Evolutionary conservation across 2,113 vertebrate species (phyloP).

Genomic region (Neogale vison): DNA sequence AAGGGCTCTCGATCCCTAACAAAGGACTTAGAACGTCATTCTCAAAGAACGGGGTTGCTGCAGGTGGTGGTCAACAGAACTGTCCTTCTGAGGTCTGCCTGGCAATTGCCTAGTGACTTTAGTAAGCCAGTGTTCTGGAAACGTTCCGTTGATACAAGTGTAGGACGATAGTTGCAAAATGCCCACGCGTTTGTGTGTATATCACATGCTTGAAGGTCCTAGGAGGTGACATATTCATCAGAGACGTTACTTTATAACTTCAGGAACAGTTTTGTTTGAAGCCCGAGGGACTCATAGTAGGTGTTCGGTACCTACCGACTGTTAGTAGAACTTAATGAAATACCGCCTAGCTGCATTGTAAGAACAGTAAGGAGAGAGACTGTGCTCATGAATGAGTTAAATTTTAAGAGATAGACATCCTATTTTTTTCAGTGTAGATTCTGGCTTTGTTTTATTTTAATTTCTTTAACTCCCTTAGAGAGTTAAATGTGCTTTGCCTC

Average conservation of each 20-base stretch:
- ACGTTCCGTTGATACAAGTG: background rate
- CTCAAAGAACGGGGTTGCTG: background rate
- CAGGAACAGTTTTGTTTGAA: background rate
- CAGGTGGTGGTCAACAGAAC: background rate
- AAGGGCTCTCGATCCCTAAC: background rate
- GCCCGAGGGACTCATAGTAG: background rate
- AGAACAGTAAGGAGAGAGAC: background rate
- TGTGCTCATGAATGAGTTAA: background rate
- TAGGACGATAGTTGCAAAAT: background rate
- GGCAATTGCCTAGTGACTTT: background rate
- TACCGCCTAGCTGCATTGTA: background rate
- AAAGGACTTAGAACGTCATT: background rate
- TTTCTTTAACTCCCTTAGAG: background rate
- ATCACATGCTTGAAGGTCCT: background rate
- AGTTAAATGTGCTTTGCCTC: background rate
- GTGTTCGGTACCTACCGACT: background rate
- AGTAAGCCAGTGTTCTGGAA: background rate
- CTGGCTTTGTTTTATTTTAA: background rate
- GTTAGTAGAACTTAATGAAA: too few relatives aligned
- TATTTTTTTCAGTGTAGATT: background rate
- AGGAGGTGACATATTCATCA: background rate
- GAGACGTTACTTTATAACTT: background rate
- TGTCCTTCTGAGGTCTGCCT: background rate
- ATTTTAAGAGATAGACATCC: background rate
- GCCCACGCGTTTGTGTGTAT: fast-evolving